Percentiles rank a stretch among this genome's conserved stretches.
Evolutionary conservation across 2,888 invertebrate species (phyloP).

Genomic region (Abscondita cerata): DNA sequence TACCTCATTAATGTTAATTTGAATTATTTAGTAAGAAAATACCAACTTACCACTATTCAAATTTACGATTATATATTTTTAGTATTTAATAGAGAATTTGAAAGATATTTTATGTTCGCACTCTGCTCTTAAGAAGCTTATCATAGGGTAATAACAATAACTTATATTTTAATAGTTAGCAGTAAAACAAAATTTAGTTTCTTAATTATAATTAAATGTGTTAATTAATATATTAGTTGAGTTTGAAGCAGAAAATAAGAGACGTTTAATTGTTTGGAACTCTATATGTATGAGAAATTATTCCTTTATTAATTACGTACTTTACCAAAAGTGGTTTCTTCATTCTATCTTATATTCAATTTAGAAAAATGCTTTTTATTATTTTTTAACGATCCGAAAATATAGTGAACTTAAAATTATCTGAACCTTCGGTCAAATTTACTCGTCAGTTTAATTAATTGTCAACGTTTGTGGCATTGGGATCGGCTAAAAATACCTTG

Average conservation of each 20-base stretch:
- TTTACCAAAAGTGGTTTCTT: not conserved
- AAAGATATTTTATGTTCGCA: not conserved
- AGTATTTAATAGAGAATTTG: not conserved
- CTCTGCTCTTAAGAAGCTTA: conserved; percentile 18
- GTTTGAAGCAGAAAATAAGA: conserved; percentile 13
- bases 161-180: conserved; percentile 20
- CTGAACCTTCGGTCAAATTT: conserved; percentile 18
- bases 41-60: not conserved
- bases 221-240: conserved; percentile 28
- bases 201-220: conserved; percentile 29
- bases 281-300: not conserved
- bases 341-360: not conserved
- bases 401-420: conserved; percentile 12
- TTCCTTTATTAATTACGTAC: not conserved
- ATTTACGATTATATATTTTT: not conserved
- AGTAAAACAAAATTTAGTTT: conserved; percentile 15
- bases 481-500: conserved; percentile 27
- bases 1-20: no score
- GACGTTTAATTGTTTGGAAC: not conserved
- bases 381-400: not conserved
- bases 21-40: no score
- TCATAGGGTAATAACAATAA: conserved; percentile 24
- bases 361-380: no score
- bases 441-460: conserved; percentile 30
- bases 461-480: conserved; percentile 19